Percentiles rank a stretch among this genome's conserved stretches.
These are phyloP conservation scores for Morpho achilles DNA, from an alignment of 2,888 invertebrate genomes.

Conservation along the genomic window DNA sequence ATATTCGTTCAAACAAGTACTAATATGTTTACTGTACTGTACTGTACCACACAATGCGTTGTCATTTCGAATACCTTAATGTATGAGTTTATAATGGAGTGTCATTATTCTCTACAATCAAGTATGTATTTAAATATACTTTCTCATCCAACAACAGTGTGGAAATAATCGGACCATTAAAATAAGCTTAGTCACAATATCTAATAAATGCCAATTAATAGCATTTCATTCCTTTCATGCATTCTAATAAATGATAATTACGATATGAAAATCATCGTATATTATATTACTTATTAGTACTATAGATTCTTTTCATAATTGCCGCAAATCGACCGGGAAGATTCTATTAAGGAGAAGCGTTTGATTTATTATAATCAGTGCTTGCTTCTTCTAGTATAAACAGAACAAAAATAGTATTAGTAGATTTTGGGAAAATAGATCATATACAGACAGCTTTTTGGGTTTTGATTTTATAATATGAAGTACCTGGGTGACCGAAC, in stretches of 20 bases:
- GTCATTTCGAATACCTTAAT: too few species aligned
- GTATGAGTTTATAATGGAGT: too few species aligned
- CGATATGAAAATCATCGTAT: constrained; percentile 15
- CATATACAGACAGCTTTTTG: too few species aligned
- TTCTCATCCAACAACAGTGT: neutral
- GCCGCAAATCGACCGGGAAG: constrained; percentile 32
- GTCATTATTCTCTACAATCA: too few species aligned
- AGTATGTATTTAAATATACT: neutral
- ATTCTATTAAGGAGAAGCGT: constrained; percentile 35
- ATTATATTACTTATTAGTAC: constrained; percentile 19
- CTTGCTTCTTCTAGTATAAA: too few species aligned
- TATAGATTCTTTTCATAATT: constrained; percentile 31
- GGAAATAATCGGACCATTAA: neutral
- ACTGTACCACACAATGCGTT: too few species aligned
- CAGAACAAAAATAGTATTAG: too few species aligned
- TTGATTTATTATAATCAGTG: neutral
- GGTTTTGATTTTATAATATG: too few species aligned
- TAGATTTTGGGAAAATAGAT: too few species aligned
- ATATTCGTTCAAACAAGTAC: too few species aligned
- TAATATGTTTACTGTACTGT: too few species aligned
- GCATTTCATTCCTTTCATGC: constrained; percentile 28
- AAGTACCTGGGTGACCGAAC: too few species aligned
- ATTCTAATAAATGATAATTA: constrained; percentile 22
- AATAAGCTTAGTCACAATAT: constrained; percentile 22
- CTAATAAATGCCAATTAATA: constrained; percentile 31